Percentiles rank a stretch among this genome's conserved stretches.
These are phyloP conservation scores for Macroglossus sobrinus DNA, from an alignment of 2,113 vertebrate genomes.

Conservation along the genomic window DNA sequence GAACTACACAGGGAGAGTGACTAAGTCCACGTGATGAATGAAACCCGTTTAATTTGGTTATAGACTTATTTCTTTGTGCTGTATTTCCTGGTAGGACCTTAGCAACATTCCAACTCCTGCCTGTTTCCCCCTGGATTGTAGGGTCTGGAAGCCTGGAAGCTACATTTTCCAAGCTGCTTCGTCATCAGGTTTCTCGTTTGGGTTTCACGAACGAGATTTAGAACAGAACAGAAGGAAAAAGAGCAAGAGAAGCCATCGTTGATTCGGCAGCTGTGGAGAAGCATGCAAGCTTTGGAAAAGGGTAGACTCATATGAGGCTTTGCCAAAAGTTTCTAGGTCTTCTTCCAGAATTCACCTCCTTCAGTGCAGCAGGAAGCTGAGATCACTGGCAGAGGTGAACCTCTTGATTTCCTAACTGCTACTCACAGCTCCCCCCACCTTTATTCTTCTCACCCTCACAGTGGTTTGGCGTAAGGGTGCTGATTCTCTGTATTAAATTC, in stretches of 20 bases:
- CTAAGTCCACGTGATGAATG: neutral
- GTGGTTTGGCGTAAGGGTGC: neutral
- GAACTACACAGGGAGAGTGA: neutral
- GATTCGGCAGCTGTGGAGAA: neutral
- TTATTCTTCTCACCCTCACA: neutral
- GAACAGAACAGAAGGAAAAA: neutral
- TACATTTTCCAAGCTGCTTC: neutral
- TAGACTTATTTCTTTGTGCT: neutral
- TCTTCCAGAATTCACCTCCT: neutral
- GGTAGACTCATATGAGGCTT: neutral
- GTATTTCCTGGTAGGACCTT: neutral
- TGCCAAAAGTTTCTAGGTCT: neutral
- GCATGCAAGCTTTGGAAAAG: neutral
- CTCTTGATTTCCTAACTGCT: neutral
- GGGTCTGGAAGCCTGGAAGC: neutral
- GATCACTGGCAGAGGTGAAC: neutral
- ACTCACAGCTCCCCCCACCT: neutral
- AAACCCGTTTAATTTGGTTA: neutral
- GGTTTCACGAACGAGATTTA: neutral
- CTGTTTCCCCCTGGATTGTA: neutral
- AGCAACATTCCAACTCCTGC: neutral
- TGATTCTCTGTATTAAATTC: neutral
- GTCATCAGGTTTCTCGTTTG: neutral
- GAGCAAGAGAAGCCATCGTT: neutral
- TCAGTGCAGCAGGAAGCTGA: neutral